Conservation (phyloP, 2,113 vertebrate genomes). For the Phoxinus phoxinus region DNA sequence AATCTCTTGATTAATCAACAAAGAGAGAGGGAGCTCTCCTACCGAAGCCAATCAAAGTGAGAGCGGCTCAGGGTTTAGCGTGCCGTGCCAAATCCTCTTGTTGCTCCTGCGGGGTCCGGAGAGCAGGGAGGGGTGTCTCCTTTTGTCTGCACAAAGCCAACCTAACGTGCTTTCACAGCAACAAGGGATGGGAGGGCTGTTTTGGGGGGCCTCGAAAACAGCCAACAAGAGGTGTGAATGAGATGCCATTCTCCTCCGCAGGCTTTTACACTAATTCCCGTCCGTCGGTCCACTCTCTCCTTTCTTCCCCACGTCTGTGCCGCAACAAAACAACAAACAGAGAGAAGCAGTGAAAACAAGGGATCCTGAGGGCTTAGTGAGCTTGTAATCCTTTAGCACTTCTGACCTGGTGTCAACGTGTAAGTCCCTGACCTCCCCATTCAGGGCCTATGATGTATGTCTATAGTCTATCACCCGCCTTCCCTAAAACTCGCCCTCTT, state of each 20-base stretch:
- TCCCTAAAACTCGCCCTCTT: conserved; percentile 61
- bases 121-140: conserved; percentile 81
- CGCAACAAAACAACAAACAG: conserved; percentile 88
- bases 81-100: conserved; percentile 79
- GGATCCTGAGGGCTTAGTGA: conserved; percentile 77
- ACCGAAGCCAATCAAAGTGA: conserved; percentile 78
- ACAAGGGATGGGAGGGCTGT: conserved; percentile 84
- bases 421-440: conserved; percentile 78
- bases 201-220: conserved; percentile 78
- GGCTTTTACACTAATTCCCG: conserved; percentile 87
- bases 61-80: conserved; percentile 68
- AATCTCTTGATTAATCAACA: conserved; percentile 81
- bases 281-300: conserved; percentile 72
- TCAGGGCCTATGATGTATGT: conserved; percentile 73
- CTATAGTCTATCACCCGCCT: conserved; percentile 72
- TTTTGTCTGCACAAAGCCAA: conserved; percentile 93
- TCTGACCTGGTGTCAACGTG: conserved; percentile 80
- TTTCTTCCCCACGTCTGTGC: conserved; percentile 78
- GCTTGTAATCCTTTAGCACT: conserved; percentile 83
- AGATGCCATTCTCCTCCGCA: conserved; percentile 87
- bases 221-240: conserved; percentile 95
- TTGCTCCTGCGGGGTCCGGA: conserved; percentile 84
- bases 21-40: conserved; percentile 74
- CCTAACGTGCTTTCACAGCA: conserved; percentile 93
- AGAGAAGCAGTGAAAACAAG: conserved; percentile 80